Percentiles rank a stretch among this genome's conserved stretches.
These are phyloP conservation scores for Ferdinandea cuprea DNA, from an alignment of 2,888 invertebrate genomes.

Conservation along the genomic window DNA sequence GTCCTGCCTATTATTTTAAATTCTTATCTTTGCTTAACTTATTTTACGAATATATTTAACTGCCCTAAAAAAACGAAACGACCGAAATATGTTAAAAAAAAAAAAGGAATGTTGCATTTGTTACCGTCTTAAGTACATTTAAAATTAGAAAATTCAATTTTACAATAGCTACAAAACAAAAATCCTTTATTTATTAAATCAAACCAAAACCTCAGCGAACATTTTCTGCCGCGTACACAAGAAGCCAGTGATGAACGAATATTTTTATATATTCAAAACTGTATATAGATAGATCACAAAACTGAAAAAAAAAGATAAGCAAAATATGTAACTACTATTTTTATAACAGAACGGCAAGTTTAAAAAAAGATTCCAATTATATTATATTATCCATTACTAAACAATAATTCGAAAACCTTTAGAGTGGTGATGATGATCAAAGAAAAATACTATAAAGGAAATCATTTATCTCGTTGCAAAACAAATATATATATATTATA, in stretches of 20 bases:
- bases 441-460: conserved; percentile 11
- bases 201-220: conserved; percentile 17
- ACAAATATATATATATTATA: conserved; percentile 9
- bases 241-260: conserved; percentile 37
- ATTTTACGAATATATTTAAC: too few species aligned
- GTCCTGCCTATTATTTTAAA: too few species aligned
- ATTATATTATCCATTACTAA: conserved; percentile 25
- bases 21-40: too few species aligned
- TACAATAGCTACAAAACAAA: not conserved
- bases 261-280: conserved; percentile 23
- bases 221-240: conserved; percentile 15
- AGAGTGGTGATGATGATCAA: conserved; percentile 33
- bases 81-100: too few species aligned
- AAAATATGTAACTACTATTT: conserved; percentile 51
- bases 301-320: conserved; percentile 18
- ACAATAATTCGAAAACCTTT: conserved; percentile 45
- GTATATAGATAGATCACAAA: conserved; percentile 48
- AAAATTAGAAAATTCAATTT: not conserved
- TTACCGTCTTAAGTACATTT: not conserved
- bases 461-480: conserved; percentile 44
- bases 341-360: conserved; percentile 61
- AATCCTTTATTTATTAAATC: conserved; percentile 3
- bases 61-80: not conserved
- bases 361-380: conserved; percentile 14
- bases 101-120: too few species aligned